Conservation (phyloP, 2,797 vertebrate genomes). For the Notolabrus celidotus region DNA sequence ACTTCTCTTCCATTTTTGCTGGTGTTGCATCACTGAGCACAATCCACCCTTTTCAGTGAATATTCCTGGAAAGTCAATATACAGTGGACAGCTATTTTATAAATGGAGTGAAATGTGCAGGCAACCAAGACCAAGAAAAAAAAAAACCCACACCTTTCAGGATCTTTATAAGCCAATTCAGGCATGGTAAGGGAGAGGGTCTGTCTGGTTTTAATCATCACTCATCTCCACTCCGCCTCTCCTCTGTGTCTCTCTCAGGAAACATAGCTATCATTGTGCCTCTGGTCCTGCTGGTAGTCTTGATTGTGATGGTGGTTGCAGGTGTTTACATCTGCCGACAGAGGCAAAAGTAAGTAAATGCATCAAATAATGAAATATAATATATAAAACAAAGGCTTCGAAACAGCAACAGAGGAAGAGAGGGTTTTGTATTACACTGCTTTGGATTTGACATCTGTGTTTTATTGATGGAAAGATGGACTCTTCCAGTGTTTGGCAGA, state of each 20-base stretch:
- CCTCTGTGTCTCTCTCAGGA: slow-evolving; percentile 84
- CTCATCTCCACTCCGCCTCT: slow-evolving; percentile 48
- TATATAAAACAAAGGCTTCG: slow-evolving; percentile 19
- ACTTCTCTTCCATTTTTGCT: neutral
- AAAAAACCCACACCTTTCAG: slow-evolving; percentile 3
- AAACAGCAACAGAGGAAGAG: slow-evolving; percentile 25
- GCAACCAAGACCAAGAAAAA: slow-evolving; percentile 5
- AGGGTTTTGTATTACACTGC: slow-evolving; percentile 6
- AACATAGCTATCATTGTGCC: slow-evolving; percentile 99
- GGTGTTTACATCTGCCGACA: slow-evolving; percentile 96
- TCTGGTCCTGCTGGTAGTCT: slow-evolving; percentile 94
- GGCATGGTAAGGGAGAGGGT: slow-evolving; percentile 13
- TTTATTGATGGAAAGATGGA: slow-evolving; percentile 18
- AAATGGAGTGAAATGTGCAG: slow-evolving; percentile 7
- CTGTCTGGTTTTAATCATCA: slow-evolving; percentile 39
- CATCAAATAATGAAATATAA: slow-evolving; percentile 19
- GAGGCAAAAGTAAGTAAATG: slow-evolving; percentile 89
- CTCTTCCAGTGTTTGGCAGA: slow-evolving; percentile 2
- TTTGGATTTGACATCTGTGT: slow-evolving; percentile 28
- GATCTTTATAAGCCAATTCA: slow-evolving; percentile 11
- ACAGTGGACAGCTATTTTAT: slow-evolving; percentile 1
- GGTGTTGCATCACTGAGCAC: neutral
- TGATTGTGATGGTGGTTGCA: slow-evolving; percentile 94
- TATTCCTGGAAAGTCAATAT: neutral
- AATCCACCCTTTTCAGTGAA: neutral